Conservation (phyloP, 1,140 invertebrate genomes). For the Drosophila bipectinata region DNA sequence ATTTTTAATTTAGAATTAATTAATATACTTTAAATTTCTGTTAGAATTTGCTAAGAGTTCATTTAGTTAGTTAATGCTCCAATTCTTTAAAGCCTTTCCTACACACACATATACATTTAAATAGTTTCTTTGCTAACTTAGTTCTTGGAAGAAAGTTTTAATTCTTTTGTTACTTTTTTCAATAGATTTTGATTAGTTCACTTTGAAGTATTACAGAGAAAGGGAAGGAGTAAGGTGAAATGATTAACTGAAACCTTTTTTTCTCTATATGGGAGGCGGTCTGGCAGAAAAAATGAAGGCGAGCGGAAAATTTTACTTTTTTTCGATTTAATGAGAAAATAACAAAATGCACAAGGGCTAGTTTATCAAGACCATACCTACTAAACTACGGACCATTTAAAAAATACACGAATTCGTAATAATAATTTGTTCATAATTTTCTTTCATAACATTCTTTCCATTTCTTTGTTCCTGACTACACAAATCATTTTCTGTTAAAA, state of each 20-base stretch:
- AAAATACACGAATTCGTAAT: constrained; percentile 60
- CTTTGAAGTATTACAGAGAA: constrained; percentile 33
- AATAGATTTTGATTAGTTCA: constrained; percentile 72
- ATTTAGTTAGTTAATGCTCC: constrained; percentile 52
- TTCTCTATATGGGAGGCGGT: constrained; percentile 1
- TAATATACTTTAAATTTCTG: constrained; percentile 76
- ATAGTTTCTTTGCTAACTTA: constrained; percentile 66
- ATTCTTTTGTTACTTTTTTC: constrained; percentile 33
- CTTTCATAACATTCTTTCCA: constrained; percentile 1
- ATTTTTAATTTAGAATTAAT: constrained; percentile 77
- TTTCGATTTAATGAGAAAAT: constrained; percentile 15
- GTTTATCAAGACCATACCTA: constrained; percentile 53
- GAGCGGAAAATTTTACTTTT: constrained; percentile 11
- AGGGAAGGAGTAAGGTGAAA: constrained; percentile 1
- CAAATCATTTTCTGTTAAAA: constrained; percentile 51
- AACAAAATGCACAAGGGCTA: constrained; percentile 21
- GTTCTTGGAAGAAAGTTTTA: constrained; percentile 76
- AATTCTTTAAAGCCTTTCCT: constrained; percentile 67
- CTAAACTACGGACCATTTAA: constrained; percentile 77
- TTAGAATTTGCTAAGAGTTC: constrained; percentile 78
- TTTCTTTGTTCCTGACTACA: constrained; percentile 23
- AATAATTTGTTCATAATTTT: constrained; percentile 31
- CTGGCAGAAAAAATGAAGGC: constrained; percentile 10
- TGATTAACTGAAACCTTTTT: constrained; percentile 67
- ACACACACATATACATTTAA: constrained; percentile 75